phyloP scores from a whole-genome alignment of 2,888 invertebrate genomes.

The Euphydryas editha region DNA sequence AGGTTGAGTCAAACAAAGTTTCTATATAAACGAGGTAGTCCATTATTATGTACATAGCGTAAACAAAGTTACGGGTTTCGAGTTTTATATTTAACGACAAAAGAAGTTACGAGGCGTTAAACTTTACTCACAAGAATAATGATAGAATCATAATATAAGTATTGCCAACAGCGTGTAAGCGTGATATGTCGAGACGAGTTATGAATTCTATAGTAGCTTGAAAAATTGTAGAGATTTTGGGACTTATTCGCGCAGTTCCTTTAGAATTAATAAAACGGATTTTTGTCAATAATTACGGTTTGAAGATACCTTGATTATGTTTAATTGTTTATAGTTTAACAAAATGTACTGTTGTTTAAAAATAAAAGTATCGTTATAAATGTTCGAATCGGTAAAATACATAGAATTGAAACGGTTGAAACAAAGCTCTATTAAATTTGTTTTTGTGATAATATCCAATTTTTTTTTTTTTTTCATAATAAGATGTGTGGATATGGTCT shows the following conservation, averaged over 20 bases:
- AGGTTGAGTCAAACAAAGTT: background rate
- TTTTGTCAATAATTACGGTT: background rate
- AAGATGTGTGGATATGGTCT: too few relatives aligned
- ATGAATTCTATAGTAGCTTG: slow-evolving; percentile 68
- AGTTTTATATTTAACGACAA: slow-evolving; percentile 9
- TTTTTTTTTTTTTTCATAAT: too few relatives aligned
- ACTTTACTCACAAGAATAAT: slow-evolving; percentile 52
- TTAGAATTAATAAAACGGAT: slow-evolving; percentile 7
- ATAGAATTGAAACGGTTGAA: too few relatives aligned
- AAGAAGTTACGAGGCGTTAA: slow-evolving; percentile 21
- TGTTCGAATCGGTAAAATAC: too few relatives aligned
- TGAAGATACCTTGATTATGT: background rate
- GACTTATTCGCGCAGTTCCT: slow-evolving; percentile 27
- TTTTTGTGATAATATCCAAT: too few relatives aligned
- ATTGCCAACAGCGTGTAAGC: slow-evolving; percentile 51
- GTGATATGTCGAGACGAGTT: slow-evolving; percentile 59
- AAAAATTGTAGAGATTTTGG: slow-evolving; percentile 57
- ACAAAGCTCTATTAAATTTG: too few relatives aligned
- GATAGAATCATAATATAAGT: slow-evolving; percentile 58
- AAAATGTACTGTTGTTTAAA: slow-evolving; percentile 39
- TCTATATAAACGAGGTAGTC: background rate
- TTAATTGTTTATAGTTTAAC: background rate
- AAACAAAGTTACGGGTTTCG: background rate
- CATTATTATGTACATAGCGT: background rate
- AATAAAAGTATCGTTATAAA: slow-evolving; percentile 37